Conservation (phyloP, 2,888 invertebrate genomes). For the Macroteleia sp. region DNA sequence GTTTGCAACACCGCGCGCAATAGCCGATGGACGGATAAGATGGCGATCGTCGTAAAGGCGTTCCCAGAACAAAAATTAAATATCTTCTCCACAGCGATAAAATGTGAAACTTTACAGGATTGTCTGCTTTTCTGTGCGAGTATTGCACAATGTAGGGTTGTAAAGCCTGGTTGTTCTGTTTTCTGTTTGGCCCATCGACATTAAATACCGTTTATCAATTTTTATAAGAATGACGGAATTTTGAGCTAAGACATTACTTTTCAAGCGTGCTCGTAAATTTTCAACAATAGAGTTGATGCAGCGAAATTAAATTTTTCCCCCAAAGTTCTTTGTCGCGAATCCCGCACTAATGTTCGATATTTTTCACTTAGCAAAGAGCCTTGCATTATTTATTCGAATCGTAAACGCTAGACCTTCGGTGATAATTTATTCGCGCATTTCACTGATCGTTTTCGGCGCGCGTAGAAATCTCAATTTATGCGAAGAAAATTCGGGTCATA, state of each 20-base stretch:
- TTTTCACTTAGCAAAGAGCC: conserved; percentile 26
- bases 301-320: conserved; percentile 48
- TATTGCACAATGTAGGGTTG: conserved; percentile 60
- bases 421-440: conserved; percentile 47
- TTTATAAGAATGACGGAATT: conserved; percentile 41
- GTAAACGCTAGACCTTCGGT: conserved; percentile 6
- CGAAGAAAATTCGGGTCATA: conserved; percentile 60
- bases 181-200: conserved; percentile 32
- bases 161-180: conserved; percentile 68
- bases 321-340: not conserved
- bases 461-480: conserved; percentile 57
- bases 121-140: conserved; percentile 28
- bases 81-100: conserved; percentile 77
- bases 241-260: conserved; percentile 24
- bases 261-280: conserved; percentile 40
- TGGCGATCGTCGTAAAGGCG: conserved; percentile 71
- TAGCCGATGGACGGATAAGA: conserved; percentile 57
- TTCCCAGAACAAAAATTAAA: conserved; percentile 78
- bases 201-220: conserved; percentile 56
- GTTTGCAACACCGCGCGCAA: conserved; percentile 22
- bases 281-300: conserved; percentile 25
- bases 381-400: conserved; percentile 44
- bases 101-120: conserved; percentile 75
- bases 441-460: conserved; percentile 45
- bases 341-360: conserved; percentile 38